Evolutionary conservation across 2,888 invertebrate species (phyloP).

Genomic region (Apodemia duryi): DNA sequence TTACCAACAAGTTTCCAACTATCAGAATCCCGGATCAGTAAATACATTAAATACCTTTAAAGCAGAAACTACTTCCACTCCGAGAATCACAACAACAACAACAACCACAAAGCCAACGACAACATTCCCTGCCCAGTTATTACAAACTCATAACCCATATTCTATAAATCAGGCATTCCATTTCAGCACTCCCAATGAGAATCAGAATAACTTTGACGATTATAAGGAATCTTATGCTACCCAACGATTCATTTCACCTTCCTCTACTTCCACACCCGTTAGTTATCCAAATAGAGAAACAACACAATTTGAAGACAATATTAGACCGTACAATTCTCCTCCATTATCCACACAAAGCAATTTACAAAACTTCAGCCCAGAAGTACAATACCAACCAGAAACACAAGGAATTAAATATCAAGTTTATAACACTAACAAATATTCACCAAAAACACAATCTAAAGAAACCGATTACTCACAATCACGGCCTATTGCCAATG

Average conservation of each 20-base stretch:
- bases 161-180: slow-evolving; percentile 74
- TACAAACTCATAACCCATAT: slow-evolving; percentile 72
- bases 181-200: slow-evolving; percentile 68
- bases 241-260: slow-evolving; percentile 36
- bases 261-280: slow-evolving; percentile 35
- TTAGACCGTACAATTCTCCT: slow-evolving; percentile 33
- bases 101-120: slow-evolving; percentile 55
- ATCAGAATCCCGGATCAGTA: slow-evolving; percentile 38
- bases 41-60: slow-evolving; percentile 45
- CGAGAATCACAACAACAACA: slow-evolving; percentile 43
- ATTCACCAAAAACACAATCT: slow-evolving; percentile 44
- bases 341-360: slow-evolving; percentile 53
- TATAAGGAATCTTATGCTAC: slow-evolving; percentile 45
- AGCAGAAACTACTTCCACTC: slow-evolving; percentile 45
- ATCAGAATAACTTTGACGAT: slow-evolving; percentile 63
- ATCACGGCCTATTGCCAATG: slow-evolving; percentile 31
- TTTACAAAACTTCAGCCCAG: slow-evolving; percentile 56
- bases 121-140: slow-evolving; percentile 55
- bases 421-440: slow-evolving; percentile 48
- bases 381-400: slow-evolving; percentile 63
- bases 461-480: slow-evolving; percentile 28
- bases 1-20: slow-evolving; percentile 42
- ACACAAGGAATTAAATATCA: slow-evolving; percentile 51
- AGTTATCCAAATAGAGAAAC: slow-evolving; percentile 41
- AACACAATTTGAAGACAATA: slow-evolving; percentile 33